Percentiles rank a stretch among this genome's conserved stretches.
Evolutionary conservation across 2,888 invertebrate genomes (phyloP).

Genomic region (Julus scanicus): DNA sequence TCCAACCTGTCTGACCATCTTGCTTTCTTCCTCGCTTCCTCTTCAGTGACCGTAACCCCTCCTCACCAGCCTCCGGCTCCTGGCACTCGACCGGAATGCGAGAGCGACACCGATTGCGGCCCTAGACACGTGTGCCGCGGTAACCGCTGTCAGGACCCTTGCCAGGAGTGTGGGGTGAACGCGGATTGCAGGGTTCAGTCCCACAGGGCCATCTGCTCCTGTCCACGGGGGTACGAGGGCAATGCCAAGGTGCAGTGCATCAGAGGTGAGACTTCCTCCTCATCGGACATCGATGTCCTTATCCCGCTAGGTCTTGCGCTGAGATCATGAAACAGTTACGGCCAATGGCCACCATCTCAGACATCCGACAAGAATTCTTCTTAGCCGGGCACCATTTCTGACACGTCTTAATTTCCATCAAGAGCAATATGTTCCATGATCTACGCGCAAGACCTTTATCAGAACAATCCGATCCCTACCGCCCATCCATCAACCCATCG

Average conservation of each 20-base stretch:
- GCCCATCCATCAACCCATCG: not conserved
- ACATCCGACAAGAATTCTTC: too few relatives aligned
- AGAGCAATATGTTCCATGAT: too few relatives aligned
- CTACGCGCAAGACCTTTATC: too few relatives aligned
- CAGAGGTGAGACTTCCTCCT: conserved; percentile 51
- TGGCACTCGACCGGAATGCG: conserved; percentile 51
- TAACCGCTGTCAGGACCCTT: conserved; percentile 84
- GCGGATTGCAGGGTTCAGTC: conserved; percentile 84
- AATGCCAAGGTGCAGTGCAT: conserved; percentile 57
- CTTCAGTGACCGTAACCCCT: conserved; percentile 52
- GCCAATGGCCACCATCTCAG: too few relatives aligned
- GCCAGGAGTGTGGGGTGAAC: conserved; percentile 82
- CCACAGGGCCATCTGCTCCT: conserved; percentile 85
- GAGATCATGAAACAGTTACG: not conserved
- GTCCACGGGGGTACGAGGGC: conserved; percentile 81
- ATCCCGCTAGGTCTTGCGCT: not conserved
- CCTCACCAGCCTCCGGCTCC: conserved; percentile 1
- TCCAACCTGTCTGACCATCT: not conserved
- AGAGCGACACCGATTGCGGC: conserved; percentile 57
- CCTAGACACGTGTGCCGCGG: conserved; percentile 73
- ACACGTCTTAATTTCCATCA: too few relatives aligned
- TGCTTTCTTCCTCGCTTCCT: not conserved
- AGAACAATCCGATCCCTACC: too few relatives aligned
- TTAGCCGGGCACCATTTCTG: too few relatives aligned
- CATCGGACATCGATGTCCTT: not conserved